Evolutionary conservation across 2,113 vertebrate species (phyloP), one percentile per base, ranked within the genome.

Genomic region (Beaufortia kweichowensis): DNA sequence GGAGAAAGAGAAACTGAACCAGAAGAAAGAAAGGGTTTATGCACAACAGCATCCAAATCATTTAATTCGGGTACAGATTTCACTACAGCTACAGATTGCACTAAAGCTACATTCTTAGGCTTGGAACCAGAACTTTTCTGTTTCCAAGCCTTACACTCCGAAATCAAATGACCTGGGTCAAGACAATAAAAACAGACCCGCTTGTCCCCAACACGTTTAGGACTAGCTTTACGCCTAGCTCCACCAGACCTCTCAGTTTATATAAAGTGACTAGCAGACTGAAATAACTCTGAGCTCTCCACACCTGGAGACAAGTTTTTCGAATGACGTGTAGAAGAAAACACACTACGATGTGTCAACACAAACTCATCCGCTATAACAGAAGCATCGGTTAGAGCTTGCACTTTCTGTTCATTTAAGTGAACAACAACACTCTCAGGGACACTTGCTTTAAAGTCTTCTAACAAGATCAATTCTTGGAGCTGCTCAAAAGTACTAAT

Each of bases 101-200:
- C 24, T 5, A 60, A 60, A 17, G 57, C 56, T 59, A 59, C 21
- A 59, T 59, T 24, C 26, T 59, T 59, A 59, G 23, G 56, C 24
- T 59, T 59, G 24, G 12, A 59, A 26, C 56, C 9, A 59, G 10
- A 59, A 59, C 11, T 59, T 59, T 59, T 59, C 56, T 59, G 56
- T 2, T 59, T 59, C 23, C 26, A 59, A 5, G 23, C 24, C 12
- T 59, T 59, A 15, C 56, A 59, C 23, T 28, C 56, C 1, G 56
- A 26, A 12, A 59, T 59, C 4, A 59, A 59, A 10, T 59, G 56
- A 10, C n/a, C 17, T n/a, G 31, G 61, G 11, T 62, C 29, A 63
- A 39, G 56, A 60, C 56, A 60, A 15, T 21, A 60, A 21, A 60
- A 60, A 60, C 61, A 63, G 3, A 23, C 8, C 19, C 61, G n/a